phyloP scores from a whole-genome alignment of 2,888 invertebrate genomes.

The Kuschelorhynchus macadamiae region DNA sequence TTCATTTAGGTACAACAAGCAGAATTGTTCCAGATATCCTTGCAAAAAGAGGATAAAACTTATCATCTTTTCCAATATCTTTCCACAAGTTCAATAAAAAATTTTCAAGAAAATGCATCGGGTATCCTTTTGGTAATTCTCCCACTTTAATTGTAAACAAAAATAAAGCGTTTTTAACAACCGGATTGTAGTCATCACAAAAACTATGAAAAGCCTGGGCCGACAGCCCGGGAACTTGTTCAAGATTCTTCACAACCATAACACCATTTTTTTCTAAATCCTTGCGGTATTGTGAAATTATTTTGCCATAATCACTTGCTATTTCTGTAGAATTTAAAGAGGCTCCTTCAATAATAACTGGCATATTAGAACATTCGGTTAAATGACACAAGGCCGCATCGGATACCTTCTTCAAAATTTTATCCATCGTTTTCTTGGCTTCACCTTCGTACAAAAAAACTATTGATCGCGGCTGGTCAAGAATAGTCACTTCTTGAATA shows the following conservation, averaged over 20 bases:
- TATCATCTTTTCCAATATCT: conserved; percentile 65
- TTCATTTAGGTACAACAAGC: conserved; percentile 29
- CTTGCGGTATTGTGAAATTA: conserved; percentile 58
- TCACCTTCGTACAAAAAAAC: conserved; percentile 65
- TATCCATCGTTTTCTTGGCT: conserved; percentile 55
- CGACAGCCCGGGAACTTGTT: conserved; percentile 63
- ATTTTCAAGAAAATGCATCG: conserved; percentile 61
- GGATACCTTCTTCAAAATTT: conserved; percentile 64
- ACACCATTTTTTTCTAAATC: conserved; percentile 58
- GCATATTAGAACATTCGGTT: conserved; percentile 46
- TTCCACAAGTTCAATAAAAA: conserved; percentile 64
- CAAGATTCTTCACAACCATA: conserved; percentile 65
- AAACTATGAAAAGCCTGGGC: conserved; percentile 72
- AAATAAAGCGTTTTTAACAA: conserved; percentile 66
- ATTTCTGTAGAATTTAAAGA: conserved; percentile 60
- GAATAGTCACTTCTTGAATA: conserved; percentile 60
- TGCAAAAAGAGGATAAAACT: conserved; percentile 68
- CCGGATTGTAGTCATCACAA: conserved; percentile 72
- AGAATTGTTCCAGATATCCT: conserved; percentile 66
- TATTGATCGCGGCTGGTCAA: conserved; percentile 65
- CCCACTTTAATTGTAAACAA: conserved; percentile 68
- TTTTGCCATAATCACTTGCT: conserved; percentile 59
- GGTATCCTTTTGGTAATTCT: conserved; percentile 43
- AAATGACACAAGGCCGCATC: conserved; percentile 60
- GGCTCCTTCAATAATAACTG: conserved; percentile 58